phyloP scores from a whole-genome alignment of 2,113 vertebrate species.

The Chloropsis hardwickii region DNA sequence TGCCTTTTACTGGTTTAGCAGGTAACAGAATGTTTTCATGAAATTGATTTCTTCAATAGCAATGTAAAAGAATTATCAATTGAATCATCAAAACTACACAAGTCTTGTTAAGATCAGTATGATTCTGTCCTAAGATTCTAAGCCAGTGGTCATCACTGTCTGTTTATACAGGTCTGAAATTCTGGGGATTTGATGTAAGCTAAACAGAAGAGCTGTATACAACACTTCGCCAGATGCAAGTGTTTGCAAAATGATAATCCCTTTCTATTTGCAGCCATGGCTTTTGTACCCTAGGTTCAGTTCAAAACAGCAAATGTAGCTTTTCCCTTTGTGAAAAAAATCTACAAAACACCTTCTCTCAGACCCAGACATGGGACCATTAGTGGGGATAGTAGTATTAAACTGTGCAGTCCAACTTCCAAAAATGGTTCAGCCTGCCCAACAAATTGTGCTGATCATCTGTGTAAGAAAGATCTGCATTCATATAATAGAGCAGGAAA shows the following conservation, averaged over 20 bases:
- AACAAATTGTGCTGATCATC: background rate
- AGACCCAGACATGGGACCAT: background rate
- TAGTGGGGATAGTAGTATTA: background rate
- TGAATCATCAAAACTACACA: background rate
- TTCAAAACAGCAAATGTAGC: background rate
- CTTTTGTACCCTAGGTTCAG: background rate
- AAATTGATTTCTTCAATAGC: background rate
- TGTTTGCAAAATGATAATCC: background rate
- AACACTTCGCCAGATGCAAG: background rate
- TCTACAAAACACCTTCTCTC: background rate
- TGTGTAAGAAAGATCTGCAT: background rate
- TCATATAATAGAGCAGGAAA: background rate
- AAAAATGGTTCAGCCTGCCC: background rate
- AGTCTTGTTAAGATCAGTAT: background rate
- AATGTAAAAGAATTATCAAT: background rate
- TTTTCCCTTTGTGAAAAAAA: background rate
- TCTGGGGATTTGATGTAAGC: background rate
- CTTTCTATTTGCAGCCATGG: background rate
- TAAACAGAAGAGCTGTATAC: background rate
- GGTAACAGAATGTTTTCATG: background rate
- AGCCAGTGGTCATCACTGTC: fast-evolving
- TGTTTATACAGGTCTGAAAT: background rate
- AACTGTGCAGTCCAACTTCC: background rate
- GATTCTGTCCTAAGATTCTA: background rate
- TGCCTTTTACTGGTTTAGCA: background rate